Evolutionary conservation across 2,888 invertebrate species (phyloP).

Genomic region (Rhorus exstirpatorius): DNA sequence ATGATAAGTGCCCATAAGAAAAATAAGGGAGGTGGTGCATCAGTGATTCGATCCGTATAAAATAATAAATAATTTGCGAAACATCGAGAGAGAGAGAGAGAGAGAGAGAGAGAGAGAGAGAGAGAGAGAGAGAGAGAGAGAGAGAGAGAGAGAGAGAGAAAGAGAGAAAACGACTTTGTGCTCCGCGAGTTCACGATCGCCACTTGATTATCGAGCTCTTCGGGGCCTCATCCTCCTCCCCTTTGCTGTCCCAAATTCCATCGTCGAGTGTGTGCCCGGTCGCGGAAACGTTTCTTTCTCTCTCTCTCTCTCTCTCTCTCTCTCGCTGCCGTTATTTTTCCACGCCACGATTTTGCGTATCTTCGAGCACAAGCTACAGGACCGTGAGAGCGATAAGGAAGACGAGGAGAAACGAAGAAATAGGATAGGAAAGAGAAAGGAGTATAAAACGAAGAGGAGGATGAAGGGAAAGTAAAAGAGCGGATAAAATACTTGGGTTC

Average conservation of each 20-base stretch:
- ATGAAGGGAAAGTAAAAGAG: background rate
- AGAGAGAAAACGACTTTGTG: constrained; percentile 21
- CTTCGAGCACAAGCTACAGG: constrained; percentile 5
- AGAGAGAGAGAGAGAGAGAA: background rate
- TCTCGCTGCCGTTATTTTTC: constrained; percentile 64
- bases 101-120: background rate
- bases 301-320: constrained; percentile 34
- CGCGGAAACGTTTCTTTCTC: constrained; percentile 20
- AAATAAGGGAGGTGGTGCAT: no score
- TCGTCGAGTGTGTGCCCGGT: constrained; percentile 59
- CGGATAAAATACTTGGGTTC: background rate
- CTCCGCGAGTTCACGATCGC: constrained; percentile 47
- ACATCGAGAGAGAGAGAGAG: background rate
- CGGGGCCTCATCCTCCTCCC: constrained; percentile 48
- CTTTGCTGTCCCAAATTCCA: constrained; percentile 68
- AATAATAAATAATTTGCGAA: constrained; percentile 35
- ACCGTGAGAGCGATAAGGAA: background rate
- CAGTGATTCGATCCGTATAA: background rate
- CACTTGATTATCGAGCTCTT: constrained; percentile 59
- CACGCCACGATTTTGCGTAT: constrained; percentile 55
- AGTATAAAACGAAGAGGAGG: background rate
- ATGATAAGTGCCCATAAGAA: no score
- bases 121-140: background rate
- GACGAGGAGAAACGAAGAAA: constrained; percentile 12
- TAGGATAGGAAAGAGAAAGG: background rate